Evolutionary conservation across 2,797 vertebrate species (phyloP).

Genomic region (Apogon talboti): DNA sequence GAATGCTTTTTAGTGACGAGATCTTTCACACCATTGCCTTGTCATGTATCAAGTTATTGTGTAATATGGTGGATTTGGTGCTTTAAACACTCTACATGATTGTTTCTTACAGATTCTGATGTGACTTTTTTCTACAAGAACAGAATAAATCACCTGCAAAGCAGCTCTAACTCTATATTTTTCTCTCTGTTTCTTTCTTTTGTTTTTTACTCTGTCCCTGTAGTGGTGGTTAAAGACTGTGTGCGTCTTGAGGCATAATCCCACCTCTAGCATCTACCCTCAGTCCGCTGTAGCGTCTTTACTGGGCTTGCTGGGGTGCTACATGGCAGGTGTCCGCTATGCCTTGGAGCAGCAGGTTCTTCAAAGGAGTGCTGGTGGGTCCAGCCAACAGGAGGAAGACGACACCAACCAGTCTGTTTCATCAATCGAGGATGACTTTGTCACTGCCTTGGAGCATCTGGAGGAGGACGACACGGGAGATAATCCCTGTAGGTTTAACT

Average conservation of each 20-base stretch:
- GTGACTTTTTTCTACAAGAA: constrained; percentile 6
- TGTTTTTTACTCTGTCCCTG: constrained; percentile 49
- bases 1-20: constrained; percentile 29
- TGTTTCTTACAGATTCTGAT: constrained; percentile 5
- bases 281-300: constrained; percentile 84
- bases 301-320: constrained; percentile 90
- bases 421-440: constrained; percentile 98
- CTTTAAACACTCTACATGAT: constrained; percentile 5
- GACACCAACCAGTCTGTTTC: constrained; percentile 98
- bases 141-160: background rate
- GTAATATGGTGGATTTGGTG: constrained; percentile 3
- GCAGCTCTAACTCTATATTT: background rate
- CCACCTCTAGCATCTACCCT: constrained; percentile 75
- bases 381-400: constrained; percentile 89
- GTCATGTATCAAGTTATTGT: background rate
- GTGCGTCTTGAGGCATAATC: constrained; percentile 90
- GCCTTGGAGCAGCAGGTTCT: constrained; percentile 86
- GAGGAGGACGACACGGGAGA: constrained; percentile 91
- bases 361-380: constrained; percentile 79
- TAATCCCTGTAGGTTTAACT: constrained; percentile 61
- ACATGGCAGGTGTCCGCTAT: constrained; percentile 89
- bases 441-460: constrained; percentile 96
- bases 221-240: constrained; percentile 86
- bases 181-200: background rate
- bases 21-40: constrained; percentile 16